phyloP scores from a whole-genome alignment of 2,797 vertebrate genomes.

The Phylloscopus collybita region DNA sequence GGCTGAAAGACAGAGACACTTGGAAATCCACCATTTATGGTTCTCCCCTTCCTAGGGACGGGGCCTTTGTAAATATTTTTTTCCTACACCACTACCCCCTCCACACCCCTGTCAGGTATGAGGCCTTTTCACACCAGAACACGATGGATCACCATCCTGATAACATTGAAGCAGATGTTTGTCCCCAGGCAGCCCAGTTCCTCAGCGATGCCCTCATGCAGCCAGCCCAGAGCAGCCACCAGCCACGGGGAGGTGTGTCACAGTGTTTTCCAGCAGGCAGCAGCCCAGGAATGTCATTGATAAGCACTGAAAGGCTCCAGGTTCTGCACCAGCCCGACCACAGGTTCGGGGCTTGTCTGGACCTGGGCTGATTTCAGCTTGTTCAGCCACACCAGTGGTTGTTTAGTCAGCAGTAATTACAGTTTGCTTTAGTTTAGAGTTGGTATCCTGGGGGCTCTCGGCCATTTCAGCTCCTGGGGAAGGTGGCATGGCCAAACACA shows the following conservation, averaged over 20 bases:
- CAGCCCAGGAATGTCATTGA: neutral
- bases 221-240: neutral
- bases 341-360: neutral
- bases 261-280: neutral
- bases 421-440: neutral
- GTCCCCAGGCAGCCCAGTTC: neutral
- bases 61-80: neutral
- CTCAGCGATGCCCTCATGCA: neutral
- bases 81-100: neutral
- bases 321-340: neutral
- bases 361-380: neutral
- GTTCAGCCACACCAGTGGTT: neutral
- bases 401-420: neutral
- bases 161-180: neutral
- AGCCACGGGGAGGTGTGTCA: neutral
- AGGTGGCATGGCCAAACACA: neutral
- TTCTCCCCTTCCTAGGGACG: neutral
- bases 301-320: slow-evolving; percentile 1
- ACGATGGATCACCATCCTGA: rapidly evolving
- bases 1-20: slow-evolving; percentile 44
- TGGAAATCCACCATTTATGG: neutral
- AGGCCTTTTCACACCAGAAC: neutral
- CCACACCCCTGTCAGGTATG: neutral
- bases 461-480: rapidly evolving
- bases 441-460: rapidly evolving